Conservation (phyloP, 2,113 vertebrate genomes). For the Andinoacara biseriatus region DNA sequence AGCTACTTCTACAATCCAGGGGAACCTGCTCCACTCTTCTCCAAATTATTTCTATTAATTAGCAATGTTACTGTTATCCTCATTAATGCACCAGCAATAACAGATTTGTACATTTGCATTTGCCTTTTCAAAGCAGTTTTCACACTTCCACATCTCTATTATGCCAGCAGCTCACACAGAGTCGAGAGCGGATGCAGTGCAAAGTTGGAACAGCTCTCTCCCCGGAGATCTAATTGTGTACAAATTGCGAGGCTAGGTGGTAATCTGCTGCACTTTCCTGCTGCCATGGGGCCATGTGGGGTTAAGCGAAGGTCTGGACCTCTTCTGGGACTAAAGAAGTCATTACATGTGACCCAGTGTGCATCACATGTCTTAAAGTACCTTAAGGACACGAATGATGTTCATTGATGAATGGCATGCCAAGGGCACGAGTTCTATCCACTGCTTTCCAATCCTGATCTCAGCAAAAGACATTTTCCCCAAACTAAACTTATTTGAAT, state of each 20-base stretch:
- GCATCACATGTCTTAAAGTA: constrained; percentile 23
- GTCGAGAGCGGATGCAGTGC: constrained; percentile 20
- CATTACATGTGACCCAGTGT: constrained; percentile 35
- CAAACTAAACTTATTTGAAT: background rate
- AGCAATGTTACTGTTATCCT: background rate
- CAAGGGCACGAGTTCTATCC: background rate
- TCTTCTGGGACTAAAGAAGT: constrained; percentile 37
- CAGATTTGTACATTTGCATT: background rate
- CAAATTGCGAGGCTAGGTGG: constrained; percentile 35
- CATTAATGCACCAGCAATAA: constrained; percentile 6
- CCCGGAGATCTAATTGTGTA: constrained; percentile 58
- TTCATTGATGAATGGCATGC: constrained; percentile 5
- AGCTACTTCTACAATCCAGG: background rate
- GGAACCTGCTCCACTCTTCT: background rate
- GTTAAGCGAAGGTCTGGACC: constrained; percentile 27
- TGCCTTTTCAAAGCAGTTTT: constrained; percentile 24
- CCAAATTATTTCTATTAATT: constrained; percentile 12
- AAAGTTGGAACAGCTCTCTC: constrained; percentile 30
- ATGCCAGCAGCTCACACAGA: constrained; percentile 30
- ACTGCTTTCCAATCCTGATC: background rate
- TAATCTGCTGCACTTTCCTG: constrained; percentile 39
- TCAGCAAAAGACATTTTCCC: background rate
- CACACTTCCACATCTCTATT: constrained; percentile 3
- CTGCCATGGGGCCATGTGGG: constrained; percentile 52
- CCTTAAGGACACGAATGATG: constrained; percentile 11